A percentile compares a stretch with the other conserved stretches of the same genome.
These are phyloP conservation scores for Enteromius anoplus DNA, from an alignment of 2,797 vertebrate genomes.

Conservation along the genomic window DNA sequence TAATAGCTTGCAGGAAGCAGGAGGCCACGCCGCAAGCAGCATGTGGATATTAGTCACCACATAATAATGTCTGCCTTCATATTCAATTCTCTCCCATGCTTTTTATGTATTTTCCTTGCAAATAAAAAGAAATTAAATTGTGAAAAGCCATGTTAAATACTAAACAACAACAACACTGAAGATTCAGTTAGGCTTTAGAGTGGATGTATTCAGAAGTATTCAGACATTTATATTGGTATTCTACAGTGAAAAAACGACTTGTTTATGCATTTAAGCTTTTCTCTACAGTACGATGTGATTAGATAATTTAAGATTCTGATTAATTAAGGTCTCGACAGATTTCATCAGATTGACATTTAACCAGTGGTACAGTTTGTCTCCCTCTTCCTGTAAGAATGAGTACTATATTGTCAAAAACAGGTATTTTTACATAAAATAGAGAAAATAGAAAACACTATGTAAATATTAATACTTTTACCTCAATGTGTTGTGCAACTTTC, in stretches of 20 bases:
- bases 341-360: neutral
- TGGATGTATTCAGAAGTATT: neutral
- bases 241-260: neutral
- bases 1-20: constrained; percentile 23
- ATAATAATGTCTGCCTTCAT: neutral
- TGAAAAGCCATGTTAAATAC: neutral
- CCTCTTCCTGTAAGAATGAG: constrained; percentile 24
- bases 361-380: constrained; percentile 18
- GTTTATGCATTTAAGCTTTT: neutral
- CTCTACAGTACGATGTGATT: neutral
- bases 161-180: neutral
- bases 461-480: neutral
- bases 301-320: neutral
- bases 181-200: neutral
- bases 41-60: constrained; percentile 22
- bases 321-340: constrained; percentile 1
- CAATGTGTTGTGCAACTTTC: too few species aligned
- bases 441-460: neutral
- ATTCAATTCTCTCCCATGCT: neutral
- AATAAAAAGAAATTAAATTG: neutral
- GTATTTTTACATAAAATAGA: neutral
- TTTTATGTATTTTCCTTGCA: constrained; percentile 15
- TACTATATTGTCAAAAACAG: neutral
- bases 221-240: neutral
- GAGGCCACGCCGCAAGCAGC: neutral